phyloP scores from a whole-genome alignment of 1,140 invertebrate species.

The Orchesella cincta region DNA sequence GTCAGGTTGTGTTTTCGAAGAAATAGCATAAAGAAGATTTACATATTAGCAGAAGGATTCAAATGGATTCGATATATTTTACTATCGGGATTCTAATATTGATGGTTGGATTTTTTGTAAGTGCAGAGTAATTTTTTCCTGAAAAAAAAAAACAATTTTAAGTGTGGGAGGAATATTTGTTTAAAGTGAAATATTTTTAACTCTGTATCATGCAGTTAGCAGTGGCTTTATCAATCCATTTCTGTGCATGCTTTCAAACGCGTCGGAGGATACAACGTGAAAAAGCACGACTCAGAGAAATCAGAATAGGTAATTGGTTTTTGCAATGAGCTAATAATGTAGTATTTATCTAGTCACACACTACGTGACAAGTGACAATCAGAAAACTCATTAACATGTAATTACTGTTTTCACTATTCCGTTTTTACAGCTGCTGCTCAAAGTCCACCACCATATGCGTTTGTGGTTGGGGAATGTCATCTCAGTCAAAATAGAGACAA shows the following conservation, averaged over 20 bases:
- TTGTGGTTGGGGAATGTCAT: background rate
- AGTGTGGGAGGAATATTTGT: background rate
- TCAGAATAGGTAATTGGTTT: background rate
- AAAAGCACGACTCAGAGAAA: background rate
- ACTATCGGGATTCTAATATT: background rate
- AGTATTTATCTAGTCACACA: background rate
- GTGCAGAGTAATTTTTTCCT: background rate
- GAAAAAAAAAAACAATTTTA: background rate
- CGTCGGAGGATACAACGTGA: background rate
- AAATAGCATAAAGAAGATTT: too few species aligned
- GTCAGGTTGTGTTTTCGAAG: too few species aligned
- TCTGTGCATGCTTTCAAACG: background rate
- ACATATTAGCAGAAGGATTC: background rate
- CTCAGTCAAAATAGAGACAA: background rate
- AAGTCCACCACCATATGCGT: background rate
- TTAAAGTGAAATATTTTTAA: background rate
- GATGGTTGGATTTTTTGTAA: constrained; percentile 8
- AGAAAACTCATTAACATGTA: background rate
- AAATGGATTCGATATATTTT: background rate
- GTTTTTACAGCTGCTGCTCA: constrained; percentile 4
- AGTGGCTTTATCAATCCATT: background rate
- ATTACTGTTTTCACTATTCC: background rate
- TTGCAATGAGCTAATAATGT: background rate
- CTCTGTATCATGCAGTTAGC: background rate
- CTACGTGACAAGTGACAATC: background rate